A percentile compares a stretch with the other conserved stretches of the same genome.
Evolutionary conservation across 1,140 invertebrate species (phyloP).

Genomic region (Diorhabda elongata): DNA sequence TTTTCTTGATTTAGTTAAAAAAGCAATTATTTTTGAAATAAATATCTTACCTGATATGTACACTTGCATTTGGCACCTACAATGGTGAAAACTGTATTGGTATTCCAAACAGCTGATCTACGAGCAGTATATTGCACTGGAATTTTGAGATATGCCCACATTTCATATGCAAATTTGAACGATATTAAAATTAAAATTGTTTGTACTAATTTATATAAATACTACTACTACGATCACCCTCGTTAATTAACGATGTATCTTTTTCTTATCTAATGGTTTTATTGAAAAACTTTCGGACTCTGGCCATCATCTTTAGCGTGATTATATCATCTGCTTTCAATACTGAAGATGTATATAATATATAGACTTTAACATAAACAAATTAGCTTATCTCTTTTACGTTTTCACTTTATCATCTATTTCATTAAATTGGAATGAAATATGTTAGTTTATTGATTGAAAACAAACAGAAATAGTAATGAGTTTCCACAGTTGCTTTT

Average conservation of each 20-base stretch:
- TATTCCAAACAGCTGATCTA: constrained; percentile 4
- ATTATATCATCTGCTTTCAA: neutral
- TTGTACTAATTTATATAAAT: neutral
- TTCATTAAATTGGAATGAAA: neutral
- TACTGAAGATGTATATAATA: neutral
- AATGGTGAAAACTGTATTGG: neutral
- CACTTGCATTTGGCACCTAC: neutral
- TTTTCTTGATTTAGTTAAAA: neutral
- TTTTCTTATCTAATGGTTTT: constrained; percentile 5
- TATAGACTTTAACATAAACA: constrained; percentile 2
- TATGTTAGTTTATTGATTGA: neutral
- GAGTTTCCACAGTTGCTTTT: too few relatives aligned
- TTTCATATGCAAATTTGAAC: neutral
- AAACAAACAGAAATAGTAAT: neutral
- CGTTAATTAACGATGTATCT: neutral
- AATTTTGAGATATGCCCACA: constrained; percentile 4
- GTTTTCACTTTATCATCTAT: neutral
- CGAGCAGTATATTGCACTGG: constrained; percentile 3
- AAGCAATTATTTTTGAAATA: neutral
- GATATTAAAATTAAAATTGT: neutral
- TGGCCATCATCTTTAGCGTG: constrained; percentile 5
- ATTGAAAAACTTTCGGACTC: constrained; percentile 7
- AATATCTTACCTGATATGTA: constrained; percentile 3
- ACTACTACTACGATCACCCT: neutral
- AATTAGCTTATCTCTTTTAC: constrained; percentile 10